phyloP scores from a whole-genome alignment of 2,888 invertebrate genomes.

The Lycophotia porphyrea region DNA sequence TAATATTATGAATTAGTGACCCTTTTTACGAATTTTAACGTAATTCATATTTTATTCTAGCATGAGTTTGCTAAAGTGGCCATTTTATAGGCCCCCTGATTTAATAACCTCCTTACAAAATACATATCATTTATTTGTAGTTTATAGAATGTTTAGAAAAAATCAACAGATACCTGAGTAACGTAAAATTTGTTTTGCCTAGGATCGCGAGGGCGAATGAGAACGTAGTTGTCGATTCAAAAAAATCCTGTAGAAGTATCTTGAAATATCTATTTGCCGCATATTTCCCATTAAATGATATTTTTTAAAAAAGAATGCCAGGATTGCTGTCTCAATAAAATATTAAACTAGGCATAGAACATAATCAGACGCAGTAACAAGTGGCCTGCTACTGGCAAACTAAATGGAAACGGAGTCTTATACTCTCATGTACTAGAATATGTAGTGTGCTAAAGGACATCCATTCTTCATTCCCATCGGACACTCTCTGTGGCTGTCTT shows the following conservation, averaged over 20 bases:
- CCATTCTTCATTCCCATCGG: conserved; percentile 52
- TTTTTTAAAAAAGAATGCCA: background rate
- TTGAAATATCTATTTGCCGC: background rate
- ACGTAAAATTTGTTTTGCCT: too few relatives aligned
- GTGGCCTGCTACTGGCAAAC: conserved; percentile 7
- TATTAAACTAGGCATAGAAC: conserved; percentile 2
- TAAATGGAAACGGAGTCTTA: conserved; percentile 13
- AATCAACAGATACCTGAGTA: too few relatives aligned
- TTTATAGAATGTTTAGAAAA: background rate
- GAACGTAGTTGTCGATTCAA: too few relatives aligned
- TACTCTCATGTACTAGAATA: conserved; percentile 26
- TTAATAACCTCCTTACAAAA: background rate
- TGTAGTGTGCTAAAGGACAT: conserved; percentile 36
- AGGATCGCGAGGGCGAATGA: too few relatives aligned
- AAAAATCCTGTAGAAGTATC: background rate
- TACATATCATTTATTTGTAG: background rate
- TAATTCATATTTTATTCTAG: too few relatives aligned
- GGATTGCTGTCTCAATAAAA: background rate
- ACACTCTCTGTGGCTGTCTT: conserved; percentile 50
- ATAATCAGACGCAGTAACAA: conserved; percentile 1
- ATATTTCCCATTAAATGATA: too few relatives aligned
- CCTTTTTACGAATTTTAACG: too few relatives aligned
- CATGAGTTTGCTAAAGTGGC: too few relatives aligned
- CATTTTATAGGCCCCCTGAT: background rate
- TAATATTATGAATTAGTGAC: too few relatives aligned